Base-by-base conservation (phyloP, 2,888 invertebrate genomes). In the Halictus ligatus region DNA sequence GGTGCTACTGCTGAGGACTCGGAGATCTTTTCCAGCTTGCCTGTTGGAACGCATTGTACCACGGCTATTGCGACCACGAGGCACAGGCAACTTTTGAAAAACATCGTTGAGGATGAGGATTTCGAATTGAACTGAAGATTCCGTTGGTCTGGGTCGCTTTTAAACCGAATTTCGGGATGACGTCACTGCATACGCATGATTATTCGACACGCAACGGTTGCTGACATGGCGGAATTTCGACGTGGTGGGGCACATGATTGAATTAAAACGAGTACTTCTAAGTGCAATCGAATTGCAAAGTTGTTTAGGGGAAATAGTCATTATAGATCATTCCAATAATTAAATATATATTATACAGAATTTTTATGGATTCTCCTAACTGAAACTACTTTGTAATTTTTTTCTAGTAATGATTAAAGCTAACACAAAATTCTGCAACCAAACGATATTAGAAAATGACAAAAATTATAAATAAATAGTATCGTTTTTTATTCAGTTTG, bases 81-180 rank as follows among this genome's bases (percentile, higher is more conserved):
- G 0, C 73, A 50, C 43, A 84, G 76, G 12, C 46, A 75, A 18
- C n/a, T 40, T 35, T 85, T 80, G 13, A 78, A 58, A 76, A 80
- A 43, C 91, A 90, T 91, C 35, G 58, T 54, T 25, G 43, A 40
- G n/a, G 48, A 71, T 73, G 58, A n/a, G n/a, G 58, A n/a, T 58
- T n/a, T 12, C 29, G 72, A 73, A 64, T 40, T 15, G 81, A 73
- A 91, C 83, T 91, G 90, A 88, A 3, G 83, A 84, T 60, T 18
- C 43, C 2, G 21, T 18, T 6, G 2, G 58, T 8, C 5, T 10
- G 21, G 25, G 6, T 29, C 12, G 54, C 81, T 83, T 90, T 91
- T 91, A 91, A 87, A 82, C 60, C 12, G 60, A 43, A 0, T n/a
- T 60, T 67, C 7, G 6, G 43, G 18, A 5, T 54, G 69, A 15